Base-by-base conservation (phyloP, 2,888 invertebrate species). In the Plebejus argus region DNA sequence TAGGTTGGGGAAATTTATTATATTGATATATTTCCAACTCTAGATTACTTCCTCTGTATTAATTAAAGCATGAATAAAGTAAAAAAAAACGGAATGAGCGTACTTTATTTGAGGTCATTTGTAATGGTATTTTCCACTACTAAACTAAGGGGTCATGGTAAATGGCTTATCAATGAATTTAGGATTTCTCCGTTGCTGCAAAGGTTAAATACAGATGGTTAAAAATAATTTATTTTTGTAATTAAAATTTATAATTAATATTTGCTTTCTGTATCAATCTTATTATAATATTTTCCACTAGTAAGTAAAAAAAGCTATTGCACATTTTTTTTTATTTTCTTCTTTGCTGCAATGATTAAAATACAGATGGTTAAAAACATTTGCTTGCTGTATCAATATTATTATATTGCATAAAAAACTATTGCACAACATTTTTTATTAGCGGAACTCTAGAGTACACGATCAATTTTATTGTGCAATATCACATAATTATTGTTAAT, bases 51-150 rank as follows among this genome's bases (percentile, higher is more conserved):
- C 53, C 18, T 53, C 18, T 53, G 53, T 53, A 53, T 53, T 18
- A 15, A 53, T 53, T 18, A 15, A 53, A 18, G 15, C 5, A 5
- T 53, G 18, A 53, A 45, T 45, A 45, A 45, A 45, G 45, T 1
- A 45, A 18, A 45, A 45, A 49, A 49, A 53, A 18, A 18, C 18
- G 18, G 18, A 53, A 53, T 53, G 5, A 53, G 18, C 18, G 5
- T 53, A 66, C 66, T 66, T 23, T 61, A 28, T 28, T 12, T 28
- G 5, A 18, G 5, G 0, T 66, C 6, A 18, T 18, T 66, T 2
- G 10, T 66, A 66, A 33, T 66, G 66, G 66, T 66, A 66, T 28
- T 66, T 33, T 66, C 66, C 66, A 33, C 28, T 12, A 33, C 66
- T 66, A 18, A 66, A 28, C 8, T 66, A 66, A 33, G 33, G 33